Conservation (phyloP, 2,888 invertebrate species). For the Dolichomitus sp. region DNA sequence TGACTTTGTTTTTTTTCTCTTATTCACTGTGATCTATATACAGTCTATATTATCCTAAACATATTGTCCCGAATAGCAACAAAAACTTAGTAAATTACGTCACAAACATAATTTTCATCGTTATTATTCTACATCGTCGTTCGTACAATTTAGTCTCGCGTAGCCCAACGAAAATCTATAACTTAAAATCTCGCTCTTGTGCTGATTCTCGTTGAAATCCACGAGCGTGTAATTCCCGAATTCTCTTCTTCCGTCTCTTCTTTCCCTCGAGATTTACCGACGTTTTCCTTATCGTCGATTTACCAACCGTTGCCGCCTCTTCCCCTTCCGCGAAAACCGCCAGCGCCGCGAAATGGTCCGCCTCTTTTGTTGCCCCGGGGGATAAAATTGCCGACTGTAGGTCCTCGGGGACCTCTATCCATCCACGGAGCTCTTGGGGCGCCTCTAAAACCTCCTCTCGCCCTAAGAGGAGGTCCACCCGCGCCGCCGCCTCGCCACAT, state of each 20-base stretch:
- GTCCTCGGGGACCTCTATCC: conserved; percentile 80
- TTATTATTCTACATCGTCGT: not conserved
- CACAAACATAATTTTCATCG: not conserved
- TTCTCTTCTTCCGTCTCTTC: conserved; percentile 80
- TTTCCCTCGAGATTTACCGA: conserved; percentile 83
- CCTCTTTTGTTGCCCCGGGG: conserved; percentile 82
- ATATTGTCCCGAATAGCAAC: not conserved
- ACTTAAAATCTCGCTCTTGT: conserved; percentile 24
- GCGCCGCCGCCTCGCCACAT: conserved; percentile 83
- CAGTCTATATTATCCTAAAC: not conserved
- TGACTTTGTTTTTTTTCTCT: not conserved
- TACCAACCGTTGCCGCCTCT: conserved; percentile 80
- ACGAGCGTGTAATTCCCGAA: conserved; percentile 1
- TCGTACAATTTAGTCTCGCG: not conserved
- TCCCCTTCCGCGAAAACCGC: conserved; percentile 80
- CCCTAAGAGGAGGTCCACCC: conserved; percentile 80
- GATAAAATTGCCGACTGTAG: conserved; percentile 75
- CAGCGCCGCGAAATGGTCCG: conserved; percentile 82
- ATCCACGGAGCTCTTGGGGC: conserved; percentile 87
- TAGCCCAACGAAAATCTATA: conserved; percentile 8
- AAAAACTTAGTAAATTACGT: not conserved
- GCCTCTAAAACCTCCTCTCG: conserved; percentile 84
- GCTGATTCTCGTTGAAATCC: not conserved
- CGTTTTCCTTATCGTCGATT: not conserved
- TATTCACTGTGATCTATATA: conserved; percentile 1